Evolutionary conservation across 2,888 invertebrate genomes (phyloP), one percentile per base, ranked within the genome.

Genomic region (Malthinus seriepunctatus): DNA sequence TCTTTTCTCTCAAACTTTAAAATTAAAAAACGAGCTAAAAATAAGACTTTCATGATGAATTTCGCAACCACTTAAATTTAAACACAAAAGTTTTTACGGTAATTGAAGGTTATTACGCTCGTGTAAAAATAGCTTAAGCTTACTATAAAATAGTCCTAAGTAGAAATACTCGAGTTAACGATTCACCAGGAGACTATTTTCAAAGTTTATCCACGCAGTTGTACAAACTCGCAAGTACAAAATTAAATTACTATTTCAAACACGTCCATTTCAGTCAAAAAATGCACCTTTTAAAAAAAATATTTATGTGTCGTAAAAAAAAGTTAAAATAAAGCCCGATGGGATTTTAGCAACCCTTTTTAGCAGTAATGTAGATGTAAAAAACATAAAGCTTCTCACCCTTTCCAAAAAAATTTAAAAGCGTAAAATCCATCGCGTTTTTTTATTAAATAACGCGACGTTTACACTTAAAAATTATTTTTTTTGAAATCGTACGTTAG

Each of bases 41-140:
- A 23, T 23, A 23, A 23, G 23, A 23, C 23, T 23, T 23, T 23
- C 23, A 23, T 5, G 23, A 23, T 23, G 23, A 23, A 23, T 5
- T 23, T 5, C 23, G 2, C 23, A 23, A 23, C 23, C 23, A 23
- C 23, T 23, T 23, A 23, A 23, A 23, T 23, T 23, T 23, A 23
- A 23, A 23, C n/a, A 8, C 14, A 12, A 44, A 44, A 51, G 5
- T 32, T n/a, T 39, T 32, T 34, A 32, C 34, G 23, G 32, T 45
- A 32, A 53, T 53, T 48, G 48, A 38, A 54, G 54, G 54, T 54
- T 54, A 54, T 39, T 47, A 46, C 46, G 53, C 46, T 15, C 38
- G 14, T 23, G 47, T 47, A 54, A 54, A 54, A 54, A 54, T 54
- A 54, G 33, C 48, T 38, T 6, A n/a, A 3, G 52, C 23, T 23